Evolutionary conservation across 2,888 invertebrate genomes (phyloP).

Genomic region (Melanostoma scalare): DNA sequence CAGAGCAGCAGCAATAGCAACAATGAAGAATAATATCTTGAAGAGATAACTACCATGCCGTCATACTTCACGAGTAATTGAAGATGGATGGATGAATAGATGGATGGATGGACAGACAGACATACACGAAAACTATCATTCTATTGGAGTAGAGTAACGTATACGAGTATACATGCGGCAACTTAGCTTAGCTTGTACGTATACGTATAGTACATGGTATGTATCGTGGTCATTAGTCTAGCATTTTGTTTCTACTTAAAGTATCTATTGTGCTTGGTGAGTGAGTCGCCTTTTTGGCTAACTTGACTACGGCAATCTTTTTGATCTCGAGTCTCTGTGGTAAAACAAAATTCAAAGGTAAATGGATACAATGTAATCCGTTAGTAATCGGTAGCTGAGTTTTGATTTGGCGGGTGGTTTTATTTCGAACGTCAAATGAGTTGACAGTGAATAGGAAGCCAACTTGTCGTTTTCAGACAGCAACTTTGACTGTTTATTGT

Average conservation of each 20-base stretch:
- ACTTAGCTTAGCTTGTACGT: constrained; percentile 9
- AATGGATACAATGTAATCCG: constrained; percentile 61
- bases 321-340: constrained; percentile 39
- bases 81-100: constrained; percentile 61
- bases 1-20: constrained; percentile 33
- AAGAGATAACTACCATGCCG: constrained; percentile 66
- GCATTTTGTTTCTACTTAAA: constrained; percentile 16
- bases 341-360: constrained; percentile 52
- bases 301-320: constrained; percentile 39
- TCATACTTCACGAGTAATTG: constrained; percentile 73
- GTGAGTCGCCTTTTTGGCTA: constrained; percentile 24
- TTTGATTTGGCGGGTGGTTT: constrained; percentile 59
- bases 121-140: constrained; percentile 28
- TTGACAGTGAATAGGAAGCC: not conserved
- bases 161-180: not conserved
- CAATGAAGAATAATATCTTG: constrained; percentile 29
- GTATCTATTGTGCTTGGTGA: constrained; percentile 41
- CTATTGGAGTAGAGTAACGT: not conserved
- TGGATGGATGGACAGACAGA: constrained; percentile 54
- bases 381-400: constrained; percentile 67
- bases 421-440: constrained; percentile 18
- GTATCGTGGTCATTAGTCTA: not conserved
- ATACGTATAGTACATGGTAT: not conserved
- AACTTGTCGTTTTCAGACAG: constrained; percentile 55
- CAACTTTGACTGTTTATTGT: constrained; percentile 42